A percentile compares a stretch with the other conserved stretches of the same genome.
These are phyloP conservation scores for Platerodrilus igneus DNA, from an alignment of 2,888 invertebrate genomes.

Conservation along the genomic window DNA sequence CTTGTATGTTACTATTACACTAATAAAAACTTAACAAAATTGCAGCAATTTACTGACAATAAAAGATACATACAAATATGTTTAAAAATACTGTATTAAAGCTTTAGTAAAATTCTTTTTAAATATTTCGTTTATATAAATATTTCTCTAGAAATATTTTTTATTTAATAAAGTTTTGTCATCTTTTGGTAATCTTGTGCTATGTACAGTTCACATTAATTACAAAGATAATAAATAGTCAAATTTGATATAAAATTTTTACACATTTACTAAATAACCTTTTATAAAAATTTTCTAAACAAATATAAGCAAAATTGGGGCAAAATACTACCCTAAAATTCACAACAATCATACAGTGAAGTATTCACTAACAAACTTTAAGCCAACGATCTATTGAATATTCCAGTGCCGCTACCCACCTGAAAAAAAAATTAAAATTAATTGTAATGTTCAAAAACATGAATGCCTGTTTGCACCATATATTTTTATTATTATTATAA, in stretches of 20 bases:
- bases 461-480: not conserved
- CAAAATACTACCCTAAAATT: conserved; percentile 4
- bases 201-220: no score
- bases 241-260: no score
- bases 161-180: conserved; percentile 14
- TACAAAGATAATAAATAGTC: no score
- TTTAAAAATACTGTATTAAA: conserved; percentile 21
- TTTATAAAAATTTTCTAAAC: conserved; percentile 12
- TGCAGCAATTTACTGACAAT: conserved; percentile 20
- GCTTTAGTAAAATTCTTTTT: conserved; percentile 13
- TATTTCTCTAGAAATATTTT: conserved; percentile 23
- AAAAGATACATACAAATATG: conserved; percentile 21
- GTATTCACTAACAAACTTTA: conserved; percentile 49
- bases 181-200: no score
- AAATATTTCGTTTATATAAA: conserved; percentile 19
- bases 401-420: conserved; percentile 91
- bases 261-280: conserved; percentile 10
- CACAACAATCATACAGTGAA: conserved; percentile 7
- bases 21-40: conserved; percentile 17
- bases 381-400: conserved; percentile 87
- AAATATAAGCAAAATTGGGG: conserved; percentile 18
- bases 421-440: conserved; percentile 47
- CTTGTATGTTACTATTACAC: conserved; percentile 15
- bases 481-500: not conserved
- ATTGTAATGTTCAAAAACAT: not conserved